Conservation (phyloP, 1,140 invertebrate species). For the Brachionus sp. region DNA sequence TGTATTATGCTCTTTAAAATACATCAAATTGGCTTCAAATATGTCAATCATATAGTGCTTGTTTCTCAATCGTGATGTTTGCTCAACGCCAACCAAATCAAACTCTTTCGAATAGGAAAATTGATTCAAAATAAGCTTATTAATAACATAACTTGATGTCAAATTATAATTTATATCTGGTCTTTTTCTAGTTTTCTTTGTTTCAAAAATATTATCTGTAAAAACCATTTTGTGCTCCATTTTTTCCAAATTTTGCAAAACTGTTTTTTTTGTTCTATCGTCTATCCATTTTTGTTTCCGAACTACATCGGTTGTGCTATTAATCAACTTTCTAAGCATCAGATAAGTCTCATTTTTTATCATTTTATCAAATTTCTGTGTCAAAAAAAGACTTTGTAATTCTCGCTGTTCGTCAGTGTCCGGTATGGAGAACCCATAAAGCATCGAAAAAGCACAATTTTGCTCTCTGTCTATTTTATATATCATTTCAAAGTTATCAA, state of each 20-base stretch:
- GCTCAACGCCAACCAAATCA: neutral
- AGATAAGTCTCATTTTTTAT: neutral
- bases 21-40: constrained; percentile 20
- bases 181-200: neutral
- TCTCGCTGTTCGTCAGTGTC: constrained; percentile 29
- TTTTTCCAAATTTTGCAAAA: neutral
- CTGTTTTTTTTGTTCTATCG: neutral
- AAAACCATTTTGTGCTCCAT: constrained; percentile 30
- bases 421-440: neutral
- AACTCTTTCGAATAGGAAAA: neutral
- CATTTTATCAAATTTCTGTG: constrained; percentile 5
- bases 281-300: constrained; percentile 34
- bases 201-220: neutral
- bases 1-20: constrained; percentile 23
- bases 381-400: constrained; percentile 31
- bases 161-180: neutral
- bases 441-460: neutral
- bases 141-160: constrained; percentile 9
- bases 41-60: constrained; percentile 31
- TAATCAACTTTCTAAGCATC: neutral
- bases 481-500: constrained; percentile 14
- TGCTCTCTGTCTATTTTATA: neutral
- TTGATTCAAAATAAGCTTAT: neutral
- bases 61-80: neutral
- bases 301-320: neutral